phyloP scores from a whole-genome alignment of 2,888 invertebrate species.

The Trachelus troglodyta region DNA sequence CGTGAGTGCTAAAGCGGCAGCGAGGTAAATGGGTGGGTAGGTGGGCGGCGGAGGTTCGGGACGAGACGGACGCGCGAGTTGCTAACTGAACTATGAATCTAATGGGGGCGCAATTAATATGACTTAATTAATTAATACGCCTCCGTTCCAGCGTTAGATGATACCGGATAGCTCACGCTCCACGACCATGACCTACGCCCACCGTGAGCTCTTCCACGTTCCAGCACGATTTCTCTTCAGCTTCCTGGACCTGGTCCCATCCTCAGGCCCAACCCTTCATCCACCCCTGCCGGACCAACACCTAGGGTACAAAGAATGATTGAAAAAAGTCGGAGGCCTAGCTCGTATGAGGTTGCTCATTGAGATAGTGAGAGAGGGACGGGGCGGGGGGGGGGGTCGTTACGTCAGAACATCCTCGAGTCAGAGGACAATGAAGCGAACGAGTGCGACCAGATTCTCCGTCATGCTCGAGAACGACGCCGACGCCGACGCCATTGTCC shows the following conservation, averaged over 20 bases:
- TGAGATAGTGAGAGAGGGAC: not conserved
- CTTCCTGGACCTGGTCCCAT: not conserved
- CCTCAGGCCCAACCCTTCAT: too few relatives aligned
- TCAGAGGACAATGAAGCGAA: not conserved
- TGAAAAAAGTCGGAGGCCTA: not conserved
- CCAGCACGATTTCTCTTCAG: not conserved
- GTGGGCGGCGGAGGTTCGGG: not conserved
- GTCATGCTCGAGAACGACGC: not conserved
- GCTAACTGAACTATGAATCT: constrained; percentile 2
- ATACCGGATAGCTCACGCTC: constrained; percentile 1
- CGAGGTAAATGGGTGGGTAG: not conserved
- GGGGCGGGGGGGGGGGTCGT: not conserved
- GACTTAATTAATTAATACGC: constrained; percentile 59
- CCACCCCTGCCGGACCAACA: too few relatives aligned
- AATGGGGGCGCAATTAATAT: constrained; percentile 45
- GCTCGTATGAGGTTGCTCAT: not conserved
- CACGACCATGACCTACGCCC: constrained; percentile 50
- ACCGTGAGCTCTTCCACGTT: constrained; percentile 17
- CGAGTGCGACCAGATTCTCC: not conserved
- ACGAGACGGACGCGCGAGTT: not conserved
- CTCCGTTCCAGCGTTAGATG: constrained; percentile 38
- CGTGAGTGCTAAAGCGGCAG: not conserved
- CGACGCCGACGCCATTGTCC: not conserved
- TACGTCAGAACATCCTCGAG: not conserved
- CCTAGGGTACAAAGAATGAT: not conserved